These are phyloP conservation scores for Synanthedon myopaeformis DNA, from an alignment of 2,888 invertebrate genomes.

Conservation along the genomic window DNA sequence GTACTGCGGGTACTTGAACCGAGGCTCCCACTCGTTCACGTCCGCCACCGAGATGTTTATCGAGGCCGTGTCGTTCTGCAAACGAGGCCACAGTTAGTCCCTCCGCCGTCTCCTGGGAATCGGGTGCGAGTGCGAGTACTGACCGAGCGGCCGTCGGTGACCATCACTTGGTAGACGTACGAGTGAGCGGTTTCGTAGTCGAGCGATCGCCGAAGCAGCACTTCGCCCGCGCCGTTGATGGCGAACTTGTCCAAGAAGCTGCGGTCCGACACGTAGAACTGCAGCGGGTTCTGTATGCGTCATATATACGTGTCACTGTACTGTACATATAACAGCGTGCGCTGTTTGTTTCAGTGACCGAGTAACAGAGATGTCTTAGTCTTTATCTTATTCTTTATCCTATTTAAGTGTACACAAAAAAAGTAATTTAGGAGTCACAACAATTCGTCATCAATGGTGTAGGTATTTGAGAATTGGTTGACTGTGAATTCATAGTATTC, in stretches of 20 bases:
- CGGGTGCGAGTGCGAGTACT: constrained; percentile 18
- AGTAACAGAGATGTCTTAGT: too few relatives aligned
- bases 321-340: too few relatives aligned
- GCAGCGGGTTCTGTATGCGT: constrained; percentile 66
- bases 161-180: constrained; percentile 84
- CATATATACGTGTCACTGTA: neutral
- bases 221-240: constrained; percentile 83
- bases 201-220: constrained; percentile 78
- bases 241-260: constrained; percentile 80
- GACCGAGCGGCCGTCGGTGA: constrained; percentile 82
- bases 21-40: constrained; percentile 94
- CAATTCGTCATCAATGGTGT: too few relatives aligned
- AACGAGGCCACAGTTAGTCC: constrained; percentile 6
- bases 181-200: constrained; percentile 82
- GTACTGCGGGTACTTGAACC: constrained; percentile 88
- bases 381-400: too few relatives aligned
- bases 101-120: neutral
- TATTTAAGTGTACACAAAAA: too few relatives aligned
- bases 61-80: constrained; percentile 85
- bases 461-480: too few relatives aligned
- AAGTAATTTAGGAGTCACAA: too few relatives aligned
- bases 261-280: constrained; percentile 81
- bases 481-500: too few relatives aligned
- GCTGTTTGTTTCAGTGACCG: too few relatives aligned
- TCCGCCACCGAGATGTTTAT: constrained; percentile 85